Evolutionary conservation across 2,888 invertebrate species (phyloP), one percentile per base, ranked within the genome.

Genomic region (Lepeophtheirus nordmannii): DNA sequence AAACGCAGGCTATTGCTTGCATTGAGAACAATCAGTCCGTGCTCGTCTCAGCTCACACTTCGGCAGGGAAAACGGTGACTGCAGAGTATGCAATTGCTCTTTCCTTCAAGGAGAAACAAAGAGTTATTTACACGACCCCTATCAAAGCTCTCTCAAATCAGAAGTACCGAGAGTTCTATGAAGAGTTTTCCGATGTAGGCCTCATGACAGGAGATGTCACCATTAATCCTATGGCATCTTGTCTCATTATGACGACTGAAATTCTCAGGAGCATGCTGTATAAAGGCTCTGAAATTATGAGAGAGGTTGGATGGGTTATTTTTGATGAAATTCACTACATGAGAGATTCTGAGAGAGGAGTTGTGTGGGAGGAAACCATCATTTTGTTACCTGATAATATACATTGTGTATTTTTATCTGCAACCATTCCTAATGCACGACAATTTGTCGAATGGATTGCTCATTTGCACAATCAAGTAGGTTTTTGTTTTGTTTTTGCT

Each of bases 321-420:
- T 99, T 99, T 78, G 98, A 99, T 75, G 98, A 99, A 79, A 99
- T 99, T 72, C 98, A 99, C 78, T 99, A 99, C 75, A 99, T 99
- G 98, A 83, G 98, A 72, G 96, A 99, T 75, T 96, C 96, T 78
- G 97, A 98, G 75, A 82, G 98, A 73, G 98, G 98, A 63, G 97
- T 98, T 10, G 97, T 99, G 1, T 99, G 98, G 98, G 94, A 96
- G 80, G 98, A 99, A 79, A 96, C 97, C 0, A 81, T 99, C 41
- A 99, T 99, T 73, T 80, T 99, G 40, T 78, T 99, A 53, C 97
- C 96, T 0, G 93, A 97, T 75, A 94, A 92, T 74, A 96, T 98
- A 0, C 93, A 93, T 75, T 96, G 93, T 76, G 98, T 99, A 9
- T 99, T 99, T 75, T 81, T 99, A 0, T 99, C 98, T 0, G 98